Evolutionary conservation across 2,888 invertebrate genomes (phyloP).

Genomic region (Asteroscopus sphinx): DNA sequence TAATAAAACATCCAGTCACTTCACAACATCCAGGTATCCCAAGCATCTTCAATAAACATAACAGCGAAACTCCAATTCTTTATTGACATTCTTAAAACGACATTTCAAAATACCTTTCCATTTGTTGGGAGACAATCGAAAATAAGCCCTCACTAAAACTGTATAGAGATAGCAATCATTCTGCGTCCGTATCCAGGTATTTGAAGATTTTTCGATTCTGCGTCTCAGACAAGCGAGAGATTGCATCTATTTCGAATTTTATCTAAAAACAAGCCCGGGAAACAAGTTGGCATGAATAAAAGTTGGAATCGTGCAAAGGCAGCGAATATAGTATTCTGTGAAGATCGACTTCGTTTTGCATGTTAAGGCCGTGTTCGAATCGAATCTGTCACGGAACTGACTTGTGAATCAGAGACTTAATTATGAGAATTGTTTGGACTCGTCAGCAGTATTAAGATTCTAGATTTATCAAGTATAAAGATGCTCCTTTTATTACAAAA

Average conservation of each 20-base stretch:
- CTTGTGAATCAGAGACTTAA: constrained; percentile 41
- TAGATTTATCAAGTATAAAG: too few relatives aligned
- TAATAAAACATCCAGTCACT: constrained; percentile 34
- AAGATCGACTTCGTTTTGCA: constrained; percentile 65
- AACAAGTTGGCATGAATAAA: constrained; percentile 71
- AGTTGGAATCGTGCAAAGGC: constrained; percentile 62
- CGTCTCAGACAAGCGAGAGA: constrained; percentile 68
- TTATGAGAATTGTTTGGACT: constrained; percentile 20
- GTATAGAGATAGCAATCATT: constrained; percentile 54
- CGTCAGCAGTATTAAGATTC: too few relatives aligned
- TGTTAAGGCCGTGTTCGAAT: constrained; percentile 64
- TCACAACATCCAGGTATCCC: constrained; percentile 32
- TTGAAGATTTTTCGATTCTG: constrained; percentile 65
- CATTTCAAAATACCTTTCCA: constrained; percentile 51
- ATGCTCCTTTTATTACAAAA: constrained; percentile 17
- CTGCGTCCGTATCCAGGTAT: constrained; percentile 60
- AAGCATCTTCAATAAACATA: constrained; percentile 55
- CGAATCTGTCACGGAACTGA: constrained; percentile 51
- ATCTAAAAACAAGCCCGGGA: constrained; percentile 72
- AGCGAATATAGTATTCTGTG: constrained; percentile 52
- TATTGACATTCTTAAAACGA: constrained; percentile 60
- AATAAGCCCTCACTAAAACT: constrained; percentile 54
- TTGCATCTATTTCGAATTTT: constrained; percentile 78
- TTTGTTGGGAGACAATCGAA: constrained; percentile 47
- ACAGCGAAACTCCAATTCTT: constrained; percentile 52